Evolutionary conservation across 2,888 invertebrate genomes (phyloP).

Genomic region (Spisula subtruncata): DNA sequence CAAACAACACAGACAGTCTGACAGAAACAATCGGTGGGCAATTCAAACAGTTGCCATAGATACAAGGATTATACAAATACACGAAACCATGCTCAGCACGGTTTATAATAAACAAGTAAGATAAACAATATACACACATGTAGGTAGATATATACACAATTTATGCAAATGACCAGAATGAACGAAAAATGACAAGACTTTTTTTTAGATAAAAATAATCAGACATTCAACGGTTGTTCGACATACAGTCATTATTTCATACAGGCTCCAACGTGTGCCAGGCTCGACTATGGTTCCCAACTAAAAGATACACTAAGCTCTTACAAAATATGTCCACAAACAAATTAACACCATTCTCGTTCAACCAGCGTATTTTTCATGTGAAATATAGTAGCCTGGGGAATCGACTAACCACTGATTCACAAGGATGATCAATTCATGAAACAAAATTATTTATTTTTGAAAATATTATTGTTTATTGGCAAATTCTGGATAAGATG

Average conservation of each 20-base stretch:
- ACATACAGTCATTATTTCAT: neutral
- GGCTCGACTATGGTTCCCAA: no score
- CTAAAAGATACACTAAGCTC: no score
- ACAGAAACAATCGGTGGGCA: neutral
- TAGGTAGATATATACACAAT: neutral
- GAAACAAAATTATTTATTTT: no score
- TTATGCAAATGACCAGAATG: constrained; percentile 1
- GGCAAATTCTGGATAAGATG: no score
- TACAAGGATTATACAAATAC: constrained; percentile 13
- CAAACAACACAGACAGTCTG: no score
- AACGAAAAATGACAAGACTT: neutral
- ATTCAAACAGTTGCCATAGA: neutral
- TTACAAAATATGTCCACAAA: no score
- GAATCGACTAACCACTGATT: no score
- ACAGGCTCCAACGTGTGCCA: neutral
- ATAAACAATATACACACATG: constrained; percentile 24
- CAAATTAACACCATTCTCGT: no score
- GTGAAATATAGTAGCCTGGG: no score
- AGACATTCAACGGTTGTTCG: neutral
- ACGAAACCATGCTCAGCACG: constrained; percentile 21
- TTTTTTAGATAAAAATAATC: neutral
- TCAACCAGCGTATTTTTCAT: no score
- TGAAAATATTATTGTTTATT: no score
- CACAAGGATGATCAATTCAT: no score
- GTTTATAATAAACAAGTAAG: constrained; percentile 4